These are phyloP conservation scores for Mustela lutreola DNA, from an alignment of 2,113 vertebrate genomes.

Conservation along the genomic window DNA sequence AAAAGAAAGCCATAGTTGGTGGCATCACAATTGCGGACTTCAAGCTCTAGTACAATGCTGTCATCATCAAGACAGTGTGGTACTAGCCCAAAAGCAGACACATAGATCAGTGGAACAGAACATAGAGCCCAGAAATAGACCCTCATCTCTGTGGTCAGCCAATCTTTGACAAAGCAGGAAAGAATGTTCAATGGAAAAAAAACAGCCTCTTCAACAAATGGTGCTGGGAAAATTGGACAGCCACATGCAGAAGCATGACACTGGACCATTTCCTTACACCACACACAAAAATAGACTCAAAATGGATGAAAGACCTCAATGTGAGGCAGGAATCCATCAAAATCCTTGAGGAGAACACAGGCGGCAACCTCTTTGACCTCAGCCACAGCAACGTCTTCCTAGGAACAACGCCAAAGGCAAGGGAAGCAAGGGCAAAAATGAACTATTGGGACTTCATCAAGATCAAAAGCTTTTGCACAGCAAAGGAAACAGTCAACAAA, in stretches of 20 bases:
- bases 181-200: neutral
- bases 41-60: neutral
- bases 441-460: no score
- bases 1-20: neutral
- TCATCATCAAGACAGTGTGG: neutral
- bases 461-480: no score
- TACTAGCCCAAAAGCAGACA: neutral
- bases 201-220: no score
- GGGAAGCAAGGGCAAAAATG: no score
- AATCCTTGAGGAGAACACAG: no score
- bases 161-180: neutral
- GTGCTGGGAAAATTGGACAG: neutral
- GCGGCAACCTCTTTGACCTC: no score
- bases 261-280: neutral
- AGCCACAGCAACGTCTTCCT: no score
- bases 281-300: neutral
- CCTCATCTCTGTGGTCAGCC: neutral
- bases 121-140: neutral
- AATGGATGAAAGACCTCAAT: neutral
- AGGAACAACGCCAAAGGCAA: no score
- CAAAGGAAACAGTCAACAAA: no score
- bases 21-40: neutral
- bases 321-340: neutral
- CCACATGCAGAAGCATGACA: neutral
- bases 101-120: neutral